Base-by-base conservation (phyloP, 2,888 invertebrate species). In the Autographa pulchrina region DNA sequence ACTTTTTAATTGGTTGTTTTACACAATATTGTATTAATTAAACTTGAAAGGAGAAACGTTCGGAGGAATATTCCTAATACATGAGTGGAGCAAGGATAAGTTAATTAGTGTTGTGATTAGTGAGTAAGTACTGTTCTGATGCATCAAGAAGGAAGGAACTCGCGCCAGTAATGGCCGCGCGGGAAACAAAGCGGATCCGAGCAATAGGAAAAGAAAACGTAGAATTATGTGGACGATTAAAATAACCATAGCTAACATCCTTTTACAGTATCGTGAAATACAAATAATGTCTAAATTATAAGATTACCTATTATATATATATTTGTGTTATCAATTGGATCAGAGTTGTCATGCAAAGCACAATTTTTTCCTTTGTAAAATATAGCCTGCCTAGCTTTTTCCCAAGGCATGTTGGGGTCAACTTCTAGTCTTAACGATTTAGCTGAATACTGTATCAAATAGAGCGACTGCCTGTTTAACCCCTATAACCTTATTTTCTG, bases 121-220 rank as follows among this genome's bases (percentile, higher is more conserved):
- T 62, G 52, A 16, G n/a, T 62, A n/a, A 4, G 13, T 52, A n/a
- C 31, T 52, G 35, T 43, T 68, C 64, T 43, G 58, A 56, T 74
- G 63, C 13, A 25, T 6, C 20, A 25, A 38, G 43, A 52, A 56
- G 43, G 58, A 65, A 62, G 43, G 58, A 74, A 72, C 32, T 32
- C 18, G 14, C n/a, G 18, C 41, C 65, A 69, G 35, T 54, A 65
- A 41, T 14, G 35, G 3, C 32, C 16, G 18, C 56, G 52, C 52
- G 56, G 70, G 38, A 52, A 58, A 18, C 60, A 43, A 54, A 38
- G 60, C 18, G 59, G 43, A 66, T 43, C 38, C 16, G 13, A 56
- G 16, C 8, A 38, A 62, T 58, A 43, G 52, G 43, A 70, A 54
- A 38, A n/a, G n/a, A 41, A 62, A 41, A 41, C 48, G 13, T 31